phyloP scores from a whole-genome alignment of 2,797 vertebrate genomes.

The Sarcoramphus papa region DNA sequence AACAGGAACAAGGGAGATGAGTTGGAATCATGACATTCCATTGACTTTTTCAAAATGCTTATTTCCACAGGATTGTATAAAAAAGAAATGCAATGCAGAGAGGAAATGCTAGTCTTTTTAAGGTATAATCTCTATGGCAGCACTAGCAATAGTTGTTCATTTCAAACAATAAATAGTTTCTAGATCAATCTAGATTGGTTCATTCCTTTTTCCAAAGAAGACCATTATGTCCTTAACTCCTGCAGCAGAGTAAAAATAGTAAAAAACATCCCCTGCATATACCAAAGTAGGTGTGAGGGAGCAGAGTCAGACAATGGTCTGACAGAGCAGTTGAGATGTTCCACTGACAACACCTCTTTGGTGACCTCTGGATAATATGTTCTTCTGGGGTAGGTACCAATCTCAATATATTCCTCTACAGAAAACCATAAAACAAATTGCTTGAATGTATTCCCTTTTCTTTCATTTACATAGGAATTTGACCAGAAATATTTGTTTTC shows the following conservation, averaged over 20 bases:
- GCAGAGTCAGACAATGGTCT: neutral
- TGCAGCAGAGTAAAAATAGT: neutral
- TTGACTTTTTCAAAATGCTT: neutral
- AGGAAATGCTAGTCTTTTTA: conserved; percentile 31
- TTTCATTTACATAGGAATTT: neutral
- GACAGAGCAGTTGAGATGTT: neutral
- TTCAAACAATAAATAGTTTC: conserved; percentile 24
- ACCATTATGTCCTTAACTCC: neutral
- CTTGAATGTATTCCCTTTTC: neutral
- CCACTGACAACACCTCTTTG: neutral
- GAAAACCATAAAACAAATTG: neutral
- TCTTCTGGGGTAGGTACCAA: neutral
- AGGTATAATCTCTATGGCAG: conserved; percentile 41
- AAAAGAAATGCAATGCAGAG: neutral
- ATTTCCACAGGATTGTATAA: neutral
- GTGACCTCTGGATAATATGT: neutral
- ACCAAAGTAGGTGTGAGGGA: neutral
- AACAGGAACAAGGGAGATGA: conserved; percentile 8
- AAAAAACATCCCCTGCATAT: neutral
- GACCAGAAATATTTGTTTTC: neutral
- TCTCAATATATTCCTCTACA: neutral
- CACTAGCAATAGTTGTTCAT: conserved; percentile 37
- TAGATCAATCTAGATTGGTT: neutral
- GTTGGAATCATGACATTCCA: neutral
- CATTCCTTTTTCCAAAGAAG: neutral